These are phyloP conservation scores for Phasianus colchicus DNA, from an alignment of 2,113 vertebrate genomes.

Conservation along the genomic window DNA sequence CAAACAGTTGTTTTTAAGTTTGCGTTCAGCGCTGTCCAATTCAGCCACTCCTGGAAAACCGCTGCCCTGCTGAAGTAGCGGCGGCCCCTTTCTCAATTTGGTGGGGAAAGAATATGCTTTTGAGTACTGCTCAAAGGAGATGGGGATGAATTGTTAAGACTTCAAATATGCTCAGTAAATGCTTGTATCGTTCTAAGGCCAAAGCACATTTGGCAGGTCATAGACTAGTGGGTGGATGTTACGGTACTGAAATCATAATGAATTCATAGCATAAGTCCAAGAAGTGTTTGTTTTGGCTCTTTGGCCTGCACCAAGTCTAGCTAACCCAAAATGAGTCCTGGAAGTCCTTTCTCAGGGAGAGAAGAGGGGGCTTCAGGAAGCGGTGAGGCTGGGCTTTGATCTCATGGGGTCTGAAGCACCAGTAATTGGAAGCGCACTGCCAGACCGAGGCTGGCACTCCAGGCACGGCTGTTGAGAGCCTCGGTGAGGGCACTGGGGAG, in stretches of 20 bases:
- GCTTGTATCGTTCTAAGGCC: background rate
- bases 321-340: background rate
- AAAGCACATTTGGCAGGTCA: background rate
- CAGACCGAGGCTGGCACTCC: background rate
- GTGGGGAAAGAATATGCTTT: background rate
- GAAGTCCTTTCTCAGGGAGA: background rate
- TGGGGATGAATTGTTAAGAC: background rate
- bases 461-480: background rate
- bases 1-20: background rate
- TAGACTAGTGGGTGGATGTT: background rate
- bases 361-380: background rate
- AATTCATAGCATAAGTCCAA: background rate
- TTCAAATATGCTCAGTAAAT: background rate
- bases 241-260: background rate
- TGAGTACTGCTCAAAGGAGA: background rate
- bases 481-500: background rate
- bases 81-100: background rate
- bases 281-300: constrained; percentile 17
- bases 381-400: background rate
- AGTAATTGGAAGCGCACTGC: background rate
- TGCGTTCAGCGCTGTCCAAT: background rate
- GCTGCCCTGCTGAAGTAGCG: accelerated
- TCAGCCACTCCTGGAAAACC: background rate
- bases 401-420: background rate
- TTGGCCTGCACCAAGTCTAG: background rate